These are phyloP conservation scores for Callopanchax toddi DNA, from an alignment of 2,113 vertebrate genomes.

Conservation along the genomic window DNA sequence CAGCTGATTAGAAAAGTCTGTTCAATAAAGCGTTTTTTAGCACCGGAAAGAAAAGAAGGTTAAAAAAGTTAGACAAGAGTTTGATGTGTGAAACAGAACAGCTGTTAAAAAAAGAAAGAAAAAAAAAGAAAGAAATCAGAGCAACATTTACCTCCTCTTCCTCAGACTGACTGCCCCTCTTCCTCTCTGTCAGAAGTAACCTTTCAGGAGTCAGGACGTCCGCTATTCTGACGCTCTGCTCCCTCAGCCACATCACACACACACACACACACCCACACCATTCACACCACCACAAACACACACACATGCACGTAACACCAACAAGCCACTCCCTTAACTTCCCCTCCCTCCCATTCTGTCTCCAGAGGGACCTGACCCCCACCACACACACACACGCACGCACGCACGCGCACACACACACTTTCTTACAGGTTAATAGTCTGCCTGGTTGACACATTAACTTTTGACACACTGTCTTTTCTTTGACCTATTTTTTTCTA, in stretches of 20 bases:
- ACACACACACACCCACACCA: conserved; percentile 29
- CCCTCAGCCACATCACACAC: conserved; percentile 66
- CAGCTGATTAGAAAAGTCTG: conserved; percentile 19
- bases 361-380: conserved; percentile 56
- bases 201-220: conserved; percentile 64
- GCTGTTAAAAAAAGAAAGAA: too few relatives aligned
- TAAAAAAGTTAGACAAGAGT: conserved; percentile 17
- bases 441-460: conserved; percentile 71
- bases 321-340: conserved; percentile 72
- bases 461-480: conserved; percentile 52
- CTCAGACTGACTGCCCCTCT: conserved; percentile 33
- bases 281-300: conserved; percentile 47
- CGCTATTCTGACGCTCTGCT: conserved; percentile 59
- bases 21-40: conserved; percentile 11
- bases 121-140: conserved; percentile 31
- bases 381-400: conserved; percentile 22
- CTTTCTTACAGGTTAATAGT: conserved; percentile 53
- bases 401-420: conserved; percentile 24
- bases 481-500: conserved; percentile 32
- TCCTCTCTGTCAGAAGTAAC: conserved; percentile 47
- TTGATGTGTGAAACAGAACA: conserved; percentile 34
- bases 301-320: conserved; percentile 50
- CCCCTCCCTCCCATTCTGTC: conserved; percentile 68
- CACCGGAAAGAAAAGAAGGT: not conserved
- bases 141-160: conserved; percentile 69